Conservation (phyloP, 2,888 invertebrate species). For the Rugalucina vietnamica region DNA sequence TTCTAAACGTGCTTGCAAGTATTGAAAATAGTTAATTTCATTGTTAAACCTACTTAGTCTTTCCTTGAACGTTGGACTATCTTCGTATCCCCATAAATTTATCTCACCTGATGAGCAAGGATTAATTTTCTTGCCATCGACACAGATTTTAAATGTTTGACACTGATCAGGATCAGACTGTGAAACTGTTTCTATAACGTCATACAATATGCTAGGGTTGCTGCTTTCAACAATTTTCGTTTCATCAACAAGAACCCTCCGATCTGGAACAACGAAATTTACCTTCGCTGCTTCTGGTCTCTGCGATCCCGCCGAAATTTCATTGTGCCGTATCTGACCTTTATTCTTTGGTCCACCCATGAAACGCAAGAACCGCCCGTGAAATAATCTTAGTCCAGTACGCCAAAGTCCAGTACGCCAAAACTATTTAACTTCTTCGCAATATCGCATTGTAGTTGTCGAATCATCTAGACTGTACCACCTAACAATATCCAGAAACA, state of each 20-base stretch:
- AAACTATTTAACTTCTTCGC: constrained; percentile 38
- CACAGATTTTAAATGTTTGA: constrained; percentile 23
- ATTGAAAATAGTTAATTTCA: not conserved
- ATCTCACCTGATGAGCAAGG: constrained; percentile 16
- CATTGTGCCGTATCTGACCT: constrained; percentile 16
- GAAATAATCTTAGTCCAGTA: constrained; percentile 39
- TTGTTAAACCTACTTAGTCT: not conserved
- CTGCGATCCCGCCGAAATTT: not conserved
- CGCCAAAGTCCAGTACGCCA: constrained; percentile 43
- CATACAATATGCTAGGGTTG: constrained; percentile 2
- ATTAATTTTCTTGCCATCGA: constrained; percentile 44
- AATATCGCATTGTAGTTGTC: constrained; percentile 38
- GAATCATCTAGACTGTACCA: constrained; percentile 40
- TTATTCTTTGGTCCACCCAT: constrained; percentile 46
- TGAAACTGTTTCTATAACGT: not conserved
- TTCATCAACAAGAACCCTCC: constrained; percentile 17
- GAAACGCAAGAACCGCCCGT: constrained; percentile 39
- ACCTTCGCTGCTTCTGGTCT: constrained; percentile 15
- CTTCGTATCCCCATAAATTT: constrained; percentile 40
- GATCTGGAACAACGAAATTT: constrained; percentile 44
- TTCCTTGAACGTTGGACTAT: not conserved
- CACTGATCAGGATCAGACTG: not conserved
- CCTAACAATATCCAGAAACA: constrained; percentile 45
- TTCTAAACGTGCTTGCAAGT: not conserved
- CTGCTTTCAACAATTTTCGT: constrained; percentile 9